These are phyloP conservation scores for Cyphomyrus discorhynchus DNA, from an alignment of 2,113 vertebrate genomes.

Conservation along the genomic window DNA sequence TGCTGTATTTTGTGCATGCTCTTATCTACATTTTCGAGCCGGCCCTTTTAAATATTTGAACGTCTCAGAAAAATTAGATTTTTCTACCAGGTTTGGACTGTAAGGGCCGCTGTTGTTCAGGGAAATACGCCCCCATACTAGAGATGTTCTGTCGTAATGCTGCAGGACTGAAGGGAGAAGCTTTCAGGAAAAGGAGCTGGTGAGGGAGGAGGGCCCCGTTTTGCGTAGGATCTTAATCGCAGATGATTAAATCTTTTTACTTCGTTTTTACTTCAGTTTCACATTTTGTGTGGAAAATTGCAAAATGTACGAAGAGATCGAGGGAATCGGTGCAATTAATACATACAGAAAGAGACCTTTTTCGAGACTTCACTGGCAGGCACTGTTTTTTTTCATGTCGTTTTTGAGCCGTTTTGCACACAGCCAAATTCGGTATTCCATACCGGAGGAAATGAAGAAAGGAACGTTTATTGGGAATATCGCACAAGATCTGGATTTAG, in stretches of 20 bases:
- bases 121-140: background rate
- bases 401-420: background rate
- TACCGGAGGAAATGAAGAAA: conserved; percentile 62
- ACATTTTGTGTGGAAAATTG: background rate
- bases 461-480: conserved; percentile 63
- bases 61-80: background rate
- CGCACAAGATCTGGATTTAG: conserved; percentile 63
- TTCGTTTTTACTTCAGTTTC: background rate
- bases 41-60: background rate
- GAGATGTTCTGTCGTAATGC: background rate
- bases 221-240: conserved; percentile 22
- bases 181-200: background rate
- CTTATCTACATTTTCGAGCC: background rate
- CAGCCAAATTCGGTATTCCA: conserved; percentile 60
- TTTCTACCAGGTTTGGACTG: conserved; percentile 23
- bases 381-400: background rate
- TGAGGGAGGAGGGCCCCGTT: background rate
- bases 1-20: background rate
- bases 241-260: background rate
- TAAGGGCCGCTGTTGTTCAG: conserved; percentile 26
- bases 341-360: background rate
- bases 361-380: conserved; percentile 2
- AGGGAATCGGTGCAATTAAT: background rate
- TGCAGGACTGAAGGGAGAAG: background rate
- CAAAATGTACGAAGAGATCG: background rate